These are phyloP conservation scores for Drosophila tani DNA, from an alignment of 1,140 invertebrate genomes.

Conservation along the genomic window DNA sequence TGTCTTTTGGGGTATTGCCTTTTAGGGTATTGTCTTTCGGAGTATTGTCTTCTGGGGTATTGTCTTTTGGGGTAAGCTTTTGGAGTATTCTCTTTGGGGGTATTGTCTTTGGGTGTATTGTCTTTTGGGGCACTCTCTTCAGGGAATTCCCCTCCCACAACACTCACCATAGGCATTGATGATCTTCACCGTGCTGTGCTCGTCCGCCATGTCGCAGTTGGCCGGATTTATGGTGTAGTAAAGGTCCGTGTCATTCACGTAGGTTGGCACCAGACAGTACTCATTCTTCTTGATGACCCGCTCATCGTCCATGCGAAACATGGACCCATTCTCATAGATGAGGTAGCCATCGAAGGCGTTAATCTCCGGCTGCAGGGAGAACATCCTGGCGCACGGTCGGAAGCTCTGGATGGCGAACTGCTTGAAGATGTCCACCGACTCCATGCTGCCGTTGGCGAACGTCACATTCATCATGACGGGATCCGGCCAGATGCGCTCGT, in stretches of 20 bases:
- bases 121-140: no score
- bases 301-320: conserved; percentile 60
- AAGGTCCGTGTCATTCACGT: conserved; percentile 59
- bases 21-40: neutral
- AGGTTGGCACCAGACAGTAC: conserved; percentile 65
- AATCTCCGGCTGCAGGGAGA: conserved; percentile 58
- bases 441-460: conserved; percentile 33
- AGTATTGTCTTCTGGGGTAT: no score
- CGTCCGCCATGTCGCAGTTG: conserved; percentile 62
- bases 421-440: conserved; percentile 59
- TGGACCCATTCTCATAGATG: conserved; percentile 71
- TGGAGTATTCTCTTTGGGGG: neutral
- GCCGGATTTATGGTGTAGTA: conserved; percentile 69
- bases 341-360: conserved; percentile 59
- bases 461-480: conserved; percentile 64
- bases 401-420: conserved; percentile 78
- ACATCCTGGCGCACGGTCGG: conserved; percentile 74
- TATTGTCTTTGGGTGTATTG: neutral
- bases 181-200: conserved; percentile 66
- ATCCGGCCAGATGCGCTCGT: conserved; percentile 54
- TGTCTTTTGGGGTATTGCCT: no score
- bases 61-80: neutral
- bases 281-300: conserved; percentile 65
- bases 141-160: neutral
- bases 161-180: conserved; percentile 75